These are phyloP conservation scores for Sinopyrophorus schimmeli DNA, from an alignment of 2,888 invertebrate genomes.

Conservation along the genomic window DNA sequence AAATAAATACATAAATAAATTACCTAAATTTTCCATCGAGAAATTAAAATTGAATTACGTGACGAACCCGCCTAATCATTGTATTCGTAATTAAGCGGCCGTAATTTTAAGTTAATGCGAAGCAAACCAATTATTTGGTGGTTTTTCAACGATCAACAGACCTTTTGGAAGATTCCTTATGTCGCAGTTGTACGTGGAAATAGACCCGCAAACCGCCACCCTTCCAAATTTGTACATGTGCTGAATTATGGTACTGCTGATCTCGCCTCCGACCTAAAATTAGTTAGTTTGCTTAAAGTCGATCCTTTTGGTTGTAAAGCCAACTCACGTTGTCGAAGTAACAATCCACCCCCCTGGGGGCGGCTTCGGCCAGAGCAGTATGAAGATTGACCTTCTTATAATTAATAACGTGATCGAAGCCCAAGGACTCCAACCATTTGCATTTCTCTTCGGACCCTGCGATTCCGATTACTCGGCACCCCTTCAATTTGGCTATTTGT, in stretches of 20 bases:
- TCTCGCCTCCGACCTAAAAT: constrained; percentile 65
- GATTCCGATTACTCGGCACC: constrained; percentile 71
- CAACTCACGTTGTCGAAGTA: constrained; percentile 75
- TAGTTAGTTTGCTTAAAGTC: neutral
- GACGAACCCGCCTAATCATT: too few relatives aligned
- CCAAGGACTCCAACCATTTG: constrained; percentile 67
- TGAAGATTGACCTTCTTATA: constrained; percentile 67
- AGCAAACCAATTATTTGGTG: too few relatives aligned
- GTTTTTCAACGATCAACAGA: too few relatives aligned
- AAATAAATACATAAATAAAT: constrained; percentile 1
- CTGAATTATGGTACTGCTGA: constrained; percentile 62
- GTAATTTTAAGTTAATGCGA: too few relatives aligned
- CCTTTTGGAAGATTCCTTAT: constrained; percentile 57
- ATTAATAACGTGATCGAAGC: constrained; percentile 71
- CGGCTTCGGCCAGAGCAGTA: constrained; percentile 61
- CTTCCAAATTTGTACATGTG: constrained; percentile 67
- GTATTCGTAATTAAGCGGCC: too few relatives aligned
- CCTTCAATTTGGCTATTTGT: constrained; percentile 76
- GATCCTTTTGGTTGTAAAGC: neutral
- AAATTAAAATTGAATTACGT: too few relatives aligned
- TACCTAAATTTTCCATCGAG: neutral
- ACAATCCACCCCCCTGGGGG: constrained; percentile 74
- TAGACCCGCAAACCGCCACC: constrained; percentile 67
- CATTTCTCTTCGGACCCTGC: constrained; percentile 73
- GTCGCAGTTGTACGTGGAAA: constrained; percentile 65